Evolutionary conservation across 2,113 vertebrate species (phyloP).

Genomic region (Herpetotheres cachinnans): DNA sequence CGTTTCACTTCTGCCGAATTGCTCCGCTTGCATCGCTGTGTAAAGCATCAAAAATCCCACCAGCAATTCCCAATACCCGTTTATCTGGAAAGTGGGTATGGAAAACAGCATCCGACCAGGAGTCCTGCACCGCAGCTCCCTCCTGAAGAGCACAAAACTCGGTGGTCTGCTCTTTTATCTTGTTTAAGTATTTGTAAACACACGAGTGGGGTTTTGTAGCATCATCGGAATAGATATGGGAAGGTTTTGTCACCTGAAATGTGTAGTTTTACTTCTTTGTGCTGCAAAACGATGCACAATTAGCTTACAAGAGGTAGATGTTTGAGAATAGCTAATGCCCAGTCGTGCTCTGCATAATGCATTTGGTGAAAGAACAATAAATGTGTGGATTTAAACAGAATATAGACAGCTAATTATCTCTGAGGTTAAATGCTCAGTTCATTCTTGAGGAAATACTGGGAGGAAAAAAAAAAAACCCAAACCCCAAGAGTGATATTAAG

Average conservation of each 20-base stretch:
- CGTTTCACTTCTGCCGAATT: rapidly evolving
- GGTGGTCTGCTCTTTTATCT: neutral
- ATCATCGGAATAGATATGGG: neutral
- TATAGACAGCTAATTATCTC: constrained; percentile 25
- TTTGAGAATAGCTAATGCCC: neutral
- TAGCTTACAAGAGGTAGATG: neutral
- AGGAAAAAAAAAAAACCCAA: neutral
- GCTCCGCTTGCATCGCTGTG: rapidly evolving
- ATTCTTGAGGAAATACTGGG: neutral
- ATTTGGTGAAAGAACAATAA: neutral
- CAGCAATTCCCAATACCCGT: neutral
- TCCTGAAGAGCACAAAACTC: neutral
- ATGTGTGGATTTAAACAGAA: constrained; percentile 6
- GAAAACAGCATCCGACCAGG: rapidly evolving
- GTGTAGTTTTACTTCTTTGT: neutral
- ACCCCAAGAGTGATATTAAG: neutral
- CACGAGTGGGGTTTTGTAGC: neutral
- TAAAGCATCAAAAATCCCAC: neutral
- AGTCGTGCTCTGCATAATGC: neutral
- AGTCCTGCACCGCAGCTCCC: neutral
- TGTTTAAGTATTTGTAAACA: neutral
- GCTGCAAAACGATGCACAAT: neutral
- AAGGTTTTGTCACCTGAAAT: neutral
- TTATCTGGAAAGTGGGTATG: neutral
- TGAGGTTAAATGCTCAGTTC: neutral